phyloP scores from a whole-genome alignment of 2,888 invertebrate species.

The Sisyra nigra region DNA sequence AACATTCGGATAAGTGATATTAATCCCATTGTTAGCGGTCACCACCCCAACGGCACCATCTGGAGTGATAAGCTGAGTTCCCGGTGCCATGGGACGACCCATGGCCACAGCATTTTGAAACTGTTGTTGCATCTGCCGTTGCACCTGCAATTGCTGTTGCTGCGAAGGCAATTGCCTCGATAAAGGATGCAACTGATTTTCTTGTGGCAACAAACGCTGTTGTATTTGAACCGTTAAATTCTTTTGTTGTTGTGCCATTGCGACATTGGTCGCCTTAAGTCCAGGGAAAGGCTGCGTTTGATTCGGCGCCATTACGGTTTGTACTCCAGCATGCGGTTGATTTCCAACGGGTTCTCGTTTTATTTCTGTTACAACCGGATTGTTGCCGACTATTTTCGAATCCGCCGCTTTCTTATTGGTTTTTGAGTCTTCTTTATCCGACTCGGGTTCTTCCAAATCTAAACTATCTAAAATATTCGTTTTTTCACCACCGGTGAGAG shows the following conservation, averaged over 20 bases:
- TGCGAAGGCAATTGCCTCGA: slow-evolving; percentile 9
- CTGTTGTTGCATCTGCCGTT: slow-evolving; percentile 39
- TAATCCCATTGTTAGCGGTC: slow-evolving; percentile 42
- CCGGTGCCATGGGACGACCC: slow-evolving; percentile 35
- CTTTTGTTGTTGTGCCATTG: slow-evolving; percentile 12
- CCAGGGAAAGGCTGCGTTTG: not conserved
- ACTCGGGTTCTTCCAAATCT: slow-evolving; percentile 62
- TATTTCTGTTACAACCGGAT: too few species aligned
- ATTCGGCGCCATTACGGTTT: not conserved
- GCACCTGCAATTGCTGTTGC: slow-evolving; percentile 26
- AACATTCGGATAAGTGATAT: slow-evolving; percentile 33
- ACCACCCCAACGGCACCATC: slow-evolving; percentile 52
- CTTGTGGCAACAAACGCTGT: slow-evolving; percentile 15
- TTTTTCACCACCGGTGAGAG: slow-evolving; percentile 58
- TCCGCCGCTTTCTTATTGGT: slow-evolving; percentile 22
- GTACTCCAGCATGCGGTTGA: not conserved
- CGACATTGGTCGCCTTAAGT: slow-evolving; percentile 11
- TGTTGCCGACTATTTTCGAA: not conserved
- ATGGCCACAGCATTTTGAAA: slow-evolving; percentile 49
- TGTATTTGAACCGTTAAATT: slow-evolving; percentile 14
- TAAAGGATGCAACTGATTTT: slow-evolving; percentile 12
- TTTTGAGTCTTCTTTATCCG: slow-evolving; percentile 47
- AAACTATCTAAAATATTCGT: slow-evolving; percentile 76
- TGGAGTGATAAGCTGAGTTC: slow-evolving; percentile 34
- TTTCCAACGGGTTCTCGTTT: not conserved